These are phyloP conservation scores for Dunckerocampus dactyliophorus DNA, from an alignment of 2,113 vertebrate genomes.

Conservation along the genomic window DNA sequence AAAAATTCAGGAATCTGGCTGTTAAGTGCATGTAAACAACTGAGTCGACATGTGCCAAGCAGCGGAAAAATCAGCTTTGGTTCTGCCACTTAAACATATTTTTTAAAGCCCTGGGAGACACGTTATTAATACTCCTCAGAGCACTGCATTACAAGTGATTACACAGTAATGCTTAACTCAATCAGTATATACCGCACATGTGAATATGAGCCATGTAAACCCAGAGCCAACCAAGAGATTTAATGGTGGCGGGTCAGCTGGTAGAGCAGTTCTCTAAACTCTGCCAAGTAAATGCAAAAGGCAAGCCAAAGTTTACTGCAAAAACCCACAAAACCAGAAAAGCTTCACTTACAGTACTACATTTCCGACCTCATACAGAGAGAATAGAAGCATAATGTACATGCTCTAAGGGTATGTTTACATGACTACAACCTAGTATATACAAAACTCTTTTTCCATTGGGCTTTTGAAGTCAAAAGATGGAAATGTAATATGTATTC, in stretches of 20 bases:
- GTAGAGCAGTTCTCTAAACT: neutral
- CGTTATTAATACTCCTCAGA: slow-evolving; percentile 26
- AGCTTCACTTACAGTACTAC: neutral
- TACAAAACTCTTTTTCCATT: too few relatives aligned
- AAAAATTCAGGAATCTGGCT: too few relatives aligned
- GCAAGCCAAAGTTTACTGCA: neutral
- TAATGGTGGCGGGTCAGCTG: neutral
- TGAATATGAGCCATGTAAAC: slow-evolving; percentile 28
- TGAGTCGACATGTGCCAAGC: neutral
- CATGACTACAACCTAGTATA: too few relatives aligned
- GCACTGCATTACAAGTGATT: slow-evolving; percentile 39
- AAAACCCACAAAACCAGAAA: neutral
- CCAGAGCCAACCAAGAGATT: slow-evolving; percentile 23
- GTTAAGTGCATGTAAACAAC: too few relatives aligned
- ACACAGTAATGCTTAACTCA: slow-evolving; percentile 27
- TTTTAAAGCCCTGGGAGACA: slow-evolving; percentile 13
- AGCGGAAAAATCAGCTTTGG: neutral
- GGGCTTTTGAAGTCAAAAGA: too few relatives aligned
- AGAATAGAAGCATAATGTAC: too few relatives aligned
- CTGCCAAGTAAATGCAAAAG: neutral
- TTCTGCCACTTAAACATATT: slow-evolving; percentile 6
- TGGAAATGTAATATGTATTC: too few relatives aligned
- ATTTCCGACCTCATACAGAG: too few relatives aligned
- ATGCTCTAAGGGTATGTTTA: too few relatives aligned
- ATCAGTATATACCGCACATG: slow-evolving; percentile 21